phyloP scores from a whole-genome alignment of 2,888 invertebrate genomes.

The Pyrochroa serraticornis region DNA sequence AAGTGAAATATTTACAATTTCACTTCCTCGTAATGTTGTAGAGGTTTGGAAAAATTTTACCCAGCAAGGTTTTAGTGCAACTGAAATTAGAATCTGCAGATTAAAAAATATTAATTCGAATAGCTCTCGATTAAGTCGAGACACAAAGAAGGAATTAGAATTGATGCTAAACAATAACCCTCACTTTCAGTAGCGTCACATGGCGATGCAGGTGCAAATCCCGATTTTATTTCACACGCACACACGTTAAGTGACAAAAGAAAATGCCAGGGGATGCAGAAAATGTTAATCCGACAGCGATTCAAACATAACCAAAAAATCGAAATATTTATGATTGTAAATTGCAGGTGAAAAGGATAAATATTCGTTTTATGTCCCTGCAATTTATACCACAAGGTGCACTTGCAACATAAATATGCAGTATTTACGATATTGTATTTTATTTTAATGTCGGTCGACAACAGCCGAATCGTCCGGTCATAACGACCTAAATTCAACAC shows the following conservation, averaged over 20 bases:
- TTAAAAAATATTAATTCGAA: no score
- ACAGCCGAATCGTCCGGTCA: constrained; percentile 34
- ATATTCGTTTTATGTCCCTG: constrained; percentile 39
- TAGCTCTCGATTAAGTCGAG: no score
- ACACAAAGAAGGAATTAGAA: constrained; percentile 3
- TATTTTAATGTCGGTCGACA: constrained; percentile 34
- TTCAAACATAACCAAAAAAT: constrained; percentile 45
- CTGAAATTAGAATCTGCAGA: no score
- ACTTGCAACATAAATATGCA: constrained; percentile 27
- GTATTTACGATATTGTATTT: constrained; percentile 30
- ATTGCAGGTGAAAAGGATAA: constrained; percentile 50
- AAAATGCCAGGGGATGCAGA: constrained; percentile 38
- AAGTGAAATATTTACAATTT: no score
- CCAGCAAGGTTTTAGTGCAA: no score
- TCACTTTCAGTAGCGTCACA: constrained; percentile 26
- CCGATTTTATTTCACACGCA: constrained; percentile 35
- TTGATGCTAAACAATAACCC: constrained; percentile 8
- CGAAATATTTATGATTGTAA: constrained; percentile 49
- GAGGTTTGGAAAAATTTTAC: no score
- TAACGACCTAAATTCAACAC: constrained; percentile 28
- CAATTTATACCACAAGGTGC: constrained; percentile 40
- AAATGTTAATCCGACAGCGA: constrained; percentile 37
- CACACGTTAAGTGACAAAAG: constrained; percentile 45
- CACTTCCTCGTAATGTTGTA: no score
- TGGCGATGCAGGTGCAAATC: constrained; percentile 34